Conservation (phyloP, 2,888 invertebrate species). For the Thera obeliscata region DNA sequence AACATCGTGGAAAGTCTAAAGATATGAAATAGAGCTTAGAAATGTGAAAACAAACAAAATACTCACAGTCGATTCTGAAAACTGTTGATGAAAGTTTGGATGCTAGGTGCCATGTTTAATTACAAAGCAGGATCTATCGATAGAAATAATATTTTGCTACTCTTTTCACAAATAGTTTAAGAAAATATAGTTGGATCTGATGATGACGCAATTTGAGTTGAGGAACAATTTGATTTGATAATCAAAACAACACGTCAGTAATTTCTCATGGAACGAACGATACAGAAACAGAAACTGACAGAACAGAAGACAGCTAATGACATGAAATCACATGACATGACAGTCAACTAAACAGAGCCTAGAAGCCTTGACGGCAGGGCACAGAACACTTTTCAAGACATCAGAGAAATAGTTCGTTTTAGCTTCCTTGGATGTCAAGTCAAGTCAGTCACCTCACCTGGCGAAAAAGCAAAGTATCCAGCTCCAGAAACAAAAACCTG, state of each 20-base stretch:
- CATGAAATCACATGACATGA: too few relatives aligned
- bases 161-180: not conserved
- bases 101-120: constrained; percentile 84
- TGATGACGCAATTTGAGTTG: constrained; percentile 36
- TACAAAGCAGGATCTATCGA: constrained; percentile 18
- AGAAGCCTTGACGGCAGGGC: too few relatives aligned
- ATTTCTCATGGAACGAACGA: not conserved
- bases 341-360: too few relatives aligned
- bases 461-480: too few relatives aligned
- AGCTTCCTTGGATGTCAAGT: too few relatives aligned
- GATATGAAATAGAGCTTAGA: not conserved
- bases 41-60: constrained; percentile 30
- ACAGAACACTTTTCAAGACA: too few relatives aligned
- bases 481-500: too few relatives aligned
- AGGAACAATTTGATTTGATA: constrained; percentile 9
- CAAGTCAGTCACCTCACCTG: too few relatives aligned
- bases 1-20: not conserved
- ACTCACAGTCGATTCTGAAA: constrained; percentile 90
- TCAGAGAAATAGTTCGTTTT: too few relatives aligned
- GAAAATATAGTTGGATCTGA: constrained; percentile 7
- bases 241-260: constrained; percentile 41
- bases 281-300: too few relatives aligned
- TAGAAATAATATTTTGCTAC: not conserved
- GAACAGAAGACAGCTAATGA: too few relatives aligned
- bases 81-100: constrained; percentile 87